These are phyloP conservation scores for Mesembrinibis cayennensis DNA, from an alignment of 2,113 vertebrate species.

Conservation along the genomic window DNA sequence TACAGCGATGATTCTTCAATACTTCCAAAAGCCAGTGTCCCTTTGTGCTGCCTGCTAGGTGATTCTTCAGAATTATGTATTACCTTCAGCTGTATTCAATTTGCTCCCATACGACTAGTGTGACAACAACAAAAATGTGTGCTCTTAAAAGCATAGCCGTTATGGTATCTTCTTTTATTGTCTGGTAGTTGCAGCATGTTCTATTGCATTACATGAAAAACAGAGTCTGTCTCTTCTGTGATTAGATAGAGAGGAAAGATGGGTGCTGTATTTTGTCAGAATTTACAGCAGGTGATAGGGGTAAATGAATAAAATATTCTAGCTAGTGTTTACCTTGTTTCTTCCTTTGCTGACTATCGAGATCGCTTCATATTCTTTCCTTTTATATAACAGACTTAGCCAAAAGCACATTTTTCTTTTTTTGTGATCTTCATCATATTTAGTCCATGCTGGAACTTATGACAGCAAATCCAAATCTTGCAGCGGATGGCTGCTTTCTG, in stretches of 20 bases:
- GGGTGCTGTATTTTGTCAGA: neutral
- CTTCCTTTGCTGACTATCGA: neutral
- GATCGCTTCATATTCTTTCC: neutral
- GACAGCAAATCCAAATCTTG: neutral
- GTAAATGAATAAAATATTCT: slow-evolving; percentile 47
- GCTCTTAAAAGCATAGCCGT: neutral
- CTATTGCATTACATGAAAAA: slow-evolving; percentile 30
- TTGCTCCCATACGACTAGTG: neutral
- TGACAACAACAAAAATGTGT: slow-evolving; percentile 44
- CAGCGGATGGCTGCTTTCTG: neutral
- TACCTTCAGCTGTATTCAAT: slow-evolving; percentile 14
- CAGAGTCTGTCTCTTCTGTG: slow-evolving; percentile 26
- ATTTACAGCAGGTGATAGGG: slow-evolving; percentile 2
- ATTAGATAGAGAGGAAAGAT: slow-evolving; percentile 42
- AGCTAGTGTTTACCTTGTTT: slow-evolving; percentile 2
- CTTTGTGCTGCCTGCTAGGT: neutral
- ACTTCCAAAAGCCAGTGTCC: neutral
- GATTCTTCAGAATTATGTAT: slow-evolving; percentile 41
- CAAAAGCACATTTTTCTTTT: neutral
- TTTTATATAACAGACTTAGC: neutral
- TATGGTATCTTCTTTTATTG: slow-evolving; percentile 25
- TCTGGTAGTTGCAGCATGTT: slow-evolving; percentile 1
- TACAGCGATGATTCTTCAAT: neutral
- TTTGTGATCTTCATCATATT: neutral
- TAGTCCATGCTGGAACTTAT: neutral